Base-by-base conservation (phyloP, 1,140 invertebrate genomes). In the Branchinecta lynchi region DNA sequence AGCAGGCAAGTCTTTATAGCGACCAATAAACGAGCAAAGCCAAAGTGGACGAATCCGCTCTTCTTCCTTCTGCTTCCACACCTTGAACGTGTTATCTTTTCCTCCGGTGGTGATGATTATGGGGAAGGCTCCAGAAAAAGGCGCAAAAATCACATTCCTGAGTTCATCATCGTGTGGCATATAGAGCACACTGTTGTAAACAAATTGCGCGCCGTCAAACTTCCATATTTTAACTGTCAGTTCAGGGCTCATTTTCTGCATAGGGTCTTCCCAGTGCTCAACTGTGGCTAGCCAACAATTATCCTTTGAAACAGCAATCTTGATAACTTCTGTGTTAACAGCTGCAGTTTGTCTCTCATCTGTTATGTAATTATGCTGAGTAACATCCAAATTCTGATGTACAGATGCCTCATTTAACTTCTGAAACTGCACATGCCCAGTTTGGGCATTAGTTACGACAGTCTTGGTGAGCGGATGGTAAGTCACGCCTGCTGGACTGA, bases 391-490 rank as follows among this genome's bases (percentile, higher is more conserved):
- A 82, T 87, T 88, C 74, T 85, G 90, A 0, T 91, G 76, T 69
- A 90, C 80, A 73, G 78, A 84, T 74, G 86, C 85, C 7, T 82
- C 82, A 68, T 82, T 78, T 0, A 86, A 81, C 67, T 85, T 85
- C 76, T 86, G 92, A 80, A 92, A 91, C 77, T 93, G 90, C 60
- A 93, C 77, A 74, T 89, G 85, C 43, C 90, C 90, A 0, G 84
- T 81, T 73, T 84, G 82, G 46, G 89, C 89, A 79, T 92, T 93
- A 65, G 89, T 78, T 8, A 91, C 84, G 15, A 92, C 75, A 60
- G 84, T 80, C 71, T 84, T 81, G 0, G 84, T 85, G 68, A 83
- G 80, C 0, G 85, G 84, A 79, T 92, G 88, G 72, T 84, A 81
- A 7, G 79, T 76, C 32, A 92, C 76, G 0, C 87, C 88, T 70